A percentile compares a stretch with the other conserved stretches of the same genome.
Evolutionary conservation across 1,140 invertebrate species (phyloP).

Genomic region (Fopius arisanus): DNA sequence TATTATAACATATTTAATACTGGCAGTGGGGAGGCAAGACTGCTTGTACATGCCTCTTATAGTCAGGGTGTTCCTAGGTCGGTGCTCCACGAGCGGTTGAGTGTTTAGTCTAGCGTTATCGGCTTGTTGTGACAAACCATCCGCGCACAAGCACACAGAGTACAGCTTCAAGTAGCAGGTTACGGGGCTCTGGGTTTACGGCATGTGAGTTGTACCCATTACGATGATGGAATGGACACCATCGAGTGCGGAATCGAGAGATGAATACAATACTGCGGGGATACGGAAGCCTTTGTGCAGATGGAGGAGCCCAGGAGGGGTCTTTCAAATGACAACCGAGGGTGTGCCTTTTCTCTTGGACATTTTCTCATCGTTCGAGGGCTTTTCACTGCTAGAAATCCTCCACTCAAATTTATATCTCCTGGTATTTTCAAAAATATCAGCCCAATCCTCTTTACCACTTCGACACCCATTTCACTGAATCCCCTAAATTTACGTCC

Average conservation of each 20-base stretch:
- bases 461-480: too few species aligned
- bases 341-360: too few species aligned
- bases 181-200: background rate
- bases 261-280: background rate
- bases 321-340: background rate
- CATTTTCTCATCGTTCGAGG: too few species aligned
- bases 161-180: background rate
- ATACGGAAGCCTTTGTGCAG: background rate
- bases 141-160: constrained; percentile 40
- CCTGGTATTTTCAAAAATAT: too few species aligned
- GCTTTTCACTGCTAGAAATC: too few species aligned
- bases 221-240: constrained; percentile 6
- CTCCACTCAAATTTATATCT: too few species aligned
- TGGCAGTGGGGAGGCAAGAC: constrained; percentile 34
- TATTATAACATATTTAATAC: constrained; percentile 43
- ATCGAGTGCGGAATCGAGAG: background rate
- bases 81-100: constrained; percentile 44
- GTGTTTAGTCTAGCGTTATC: constrained; percentile 52
- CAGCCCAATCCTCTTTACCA: too few species aligned
- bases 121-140: constrained; percentile 51
- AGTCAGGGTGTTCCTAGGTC: constrained; percentile 32
- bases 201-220: background rate
- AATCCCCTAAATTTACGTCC: too few species aligned
- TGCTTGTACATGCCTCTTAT: constrained; percentile 7
- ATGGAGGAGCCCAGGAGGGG: background rate